These are phyloP conservation scores for Eidolon helvum DNA, from an alignment of 2,113 vertebrate genomes.

Conservation along the genomic window DNA sequence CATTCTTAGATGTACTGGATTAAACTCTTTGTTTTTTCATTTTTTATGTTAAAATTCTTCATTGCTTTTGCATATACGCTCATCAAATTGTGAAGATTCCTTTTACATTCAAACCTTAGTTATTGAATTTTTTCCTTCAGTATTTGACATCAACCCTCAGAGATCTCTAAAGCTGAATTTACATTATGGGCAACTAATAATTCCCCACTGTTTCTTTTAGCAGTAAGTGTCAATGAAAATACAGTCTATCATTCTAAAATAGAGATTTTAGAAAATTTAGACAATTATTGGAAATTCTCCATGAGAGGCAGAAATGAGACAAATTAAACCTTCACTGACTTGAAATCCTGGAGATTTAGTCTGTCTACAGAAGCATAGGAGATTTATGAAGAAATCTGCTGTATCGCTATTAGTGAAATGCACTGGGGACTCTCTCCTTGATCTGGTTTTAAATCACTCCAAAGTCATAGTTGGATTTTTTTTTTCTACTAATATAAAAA, in stretches of 20 bases:
- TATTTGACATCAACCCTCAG: background rate
- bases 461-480: slow-evolving; percentile 20
- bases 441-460: slow-evolving; percentile 73
- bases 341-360: slow-evolving; percentile 60
- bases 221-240: slow-evolving; percentile 26
- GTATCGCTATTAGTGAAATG: slow-evolving; percentile 64
- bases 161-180: background rate
- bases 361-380: slow-evolving; percentile 55
- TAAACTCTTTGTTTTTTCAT: background rate
- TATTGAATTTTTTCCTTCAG: background rate
- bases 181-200: background rate
- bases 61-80: background rate
- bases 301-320: slow-evolving; percentile 70
- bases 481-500: slow-evolving; percentile 57
- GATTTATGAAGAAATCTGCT: slow-evolving; percentile 72
- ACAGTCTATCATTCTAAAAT: slow-evolving; percentile 50
- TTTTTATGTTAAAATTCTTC: background rate
- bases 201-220: background rate
- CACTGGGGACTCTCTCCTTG: slow-evolving; percentile 20
- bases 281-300: slow-evolving; percentile 66
- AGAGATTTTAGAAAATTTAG: slow-evolving; percentile 36
- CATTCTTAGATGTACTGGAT: background rate
- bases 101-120: background rate
- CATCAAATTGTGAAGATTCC: background rate
- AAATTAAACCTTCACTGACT: slow-evolving; percentile 77